Conservation (phyloP, 2,797 vertebrate genomes). For the Borostomias antarcticus region DNA sequence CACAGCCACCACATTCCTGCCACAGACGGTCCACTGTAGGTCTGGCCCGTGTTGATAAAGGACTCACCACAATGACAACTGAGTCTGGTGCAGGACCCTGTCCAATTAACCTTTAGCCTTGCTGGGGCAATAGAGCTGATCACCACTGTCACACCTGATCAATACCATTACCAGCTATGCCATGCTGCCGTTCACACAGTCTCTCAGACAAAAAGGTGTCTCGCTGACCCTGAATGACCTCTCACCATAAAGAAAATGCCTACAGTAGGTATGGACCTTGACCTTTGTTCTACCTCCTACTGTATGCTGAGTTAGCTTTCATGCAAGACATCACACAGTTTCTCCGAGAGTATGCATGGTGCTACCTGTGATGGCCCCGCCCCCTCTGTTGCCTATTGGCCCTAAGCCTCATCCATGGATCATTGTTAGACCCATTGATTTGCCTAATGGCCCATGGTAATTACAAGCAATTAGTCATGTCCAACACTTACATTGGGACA, state of each 20-base stretch:
- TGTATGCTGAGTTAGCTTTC: constrained; percentile 59
- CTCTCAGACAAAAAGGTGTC: constrained; percentile 26
- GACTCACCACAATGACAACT: constrained; percentile 36
- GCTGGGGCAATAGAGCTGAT: constrained; percentile 10
- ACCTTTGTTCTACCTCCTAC: constrained; percentile 49
- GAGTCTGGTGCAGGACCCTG: constrained; percentile 27
- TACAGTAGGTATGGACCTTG: constrained; percentile 36
- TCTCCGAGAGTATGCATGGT: constrained; percentile 17
- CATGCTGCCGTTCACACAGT: constrained; percentile 12
- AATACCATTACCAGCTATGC: constrained; percentile 20
- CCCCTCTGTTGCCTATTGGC: constrained; percentile 31
- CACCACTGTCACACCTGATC: constrained; percentile 14
- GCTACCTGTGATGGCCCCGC: constrained; percentile 38
- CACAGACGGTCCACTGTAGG: constrained; percentile 29
- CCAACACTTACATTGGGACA: constrained; percentile 13
- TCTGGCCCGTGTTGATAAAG: constrained; percentile 32
- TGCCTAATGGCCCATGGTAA: constrained; percentile 46
- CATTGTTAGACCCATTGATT: constrained; percentile 37
- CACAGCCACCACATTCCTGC: constrained; percentile 58
- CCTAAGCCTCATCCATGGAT: constrained; percentile 35
- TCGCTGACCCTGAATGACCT: constrained; percentile 43
- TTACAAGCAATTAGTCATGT: constrained; percentile 35
- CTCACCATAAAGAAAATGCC: background rate
- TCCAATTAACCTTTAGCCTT: constrained; percentile 25
- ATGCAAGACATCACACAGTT: too few species aligned